Percentiles rank a stretch among this genome's conserved stretches.
Conservation (phyloP, 2,113 vertebrate species). For the Pangasianodon hypophthalmus region DNA sequence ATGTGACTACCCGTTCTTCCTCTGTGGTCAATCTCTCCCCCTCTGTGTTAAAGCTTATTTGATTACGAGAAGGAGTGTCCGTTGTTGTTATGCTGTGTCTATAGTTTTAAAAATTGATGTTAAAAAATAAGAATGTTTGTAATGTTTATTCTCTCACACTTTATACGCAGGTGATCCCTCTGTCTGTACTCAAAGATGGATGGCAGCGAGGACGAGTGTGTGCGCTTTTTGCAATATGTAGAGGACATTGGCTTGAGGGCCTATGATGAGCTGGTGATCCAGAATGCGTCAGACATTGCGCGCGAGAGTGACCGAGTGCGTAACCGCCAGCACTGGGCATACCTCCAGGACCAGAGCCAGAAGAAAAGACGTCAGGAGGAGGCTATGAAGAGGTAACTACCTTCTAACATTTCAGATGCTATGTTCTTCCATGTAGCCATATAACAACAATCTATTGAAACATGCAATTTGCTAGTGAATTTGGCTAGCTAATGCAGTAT, state of each 20-base stretch:
- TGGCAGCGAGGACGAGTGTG: slow-evolving; percentile 80
- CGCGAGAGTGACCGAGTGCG: slow-evolving; percentile 94
- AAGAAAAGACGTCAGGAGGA: slow-evolving; percentile 93
- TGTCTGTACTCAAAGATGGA: slow-evolving; percentile 80
- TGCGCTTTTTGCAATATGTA: slow-evolving; percentile 91
- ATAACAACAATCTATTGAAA: not conserved
- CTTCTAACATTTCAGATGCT: not conserved
- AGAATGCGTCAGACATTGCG: slow-evolving; percentile 97
- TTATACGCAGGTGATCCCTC: slow-evolving; percentile 67
- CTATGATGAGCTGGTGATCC: slow-evolving; percentile 94
- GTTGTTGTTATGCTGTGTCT: not conserved
- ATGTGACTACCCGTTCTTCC: not conserved
- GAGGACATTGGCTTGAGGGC: slow-evolving; percentile 93
- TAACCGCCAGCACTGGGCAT: slow-evolving; percentile 90
- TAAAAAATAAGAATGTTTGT: not conserved
- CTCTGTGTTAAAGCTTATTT: not conserved
- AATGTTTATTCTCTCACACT: slow-evolving; percentile 27
- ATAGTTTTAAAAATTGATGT: not conserved
- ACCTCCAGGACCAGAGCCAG: slow-evolving; percentile 92
- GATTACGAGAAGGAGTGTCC: not conserved
- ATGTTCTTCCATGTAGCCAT: too few relatives aligned
- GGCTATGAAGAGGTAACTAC: slow-evolving; percentile 86
- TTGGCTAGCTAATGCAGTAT: not conserved
- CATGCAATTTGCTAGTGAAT: not conserved
- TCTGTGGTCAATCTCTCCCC: not conserved